A percentile compares a stretch with the other conserved stretches of the same genome.
Conservation (phyloP, 2,888 invertebrate genomes). For the Phyllotreta cruciferae region DNA sequence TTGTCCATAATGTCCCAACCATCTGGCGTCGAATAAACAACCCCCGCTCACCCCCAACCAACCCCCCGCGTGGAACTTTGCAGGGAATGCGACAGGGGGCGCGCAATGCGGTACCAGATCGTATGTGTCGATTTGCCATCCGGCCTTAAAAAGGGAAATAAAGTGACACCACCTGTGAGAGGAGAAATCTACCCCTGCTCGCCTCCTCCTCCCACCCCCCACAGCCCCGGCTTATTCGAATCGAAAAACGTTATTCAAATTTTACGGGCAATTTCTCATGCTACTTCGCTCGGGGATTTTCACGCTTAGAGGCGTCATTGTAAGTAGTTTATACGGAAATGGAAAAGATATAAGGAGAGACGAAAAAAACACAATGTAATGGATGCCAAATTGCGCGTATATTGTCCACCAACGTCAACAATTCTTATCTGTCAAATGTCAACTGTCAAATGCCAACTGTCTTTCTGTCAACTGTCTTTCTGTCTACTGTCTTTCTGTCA, state of each 20-base stretch:
- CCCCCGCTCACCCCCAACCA: too few relatives aligned
- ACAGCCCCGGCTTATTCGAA: conserved; percentile 14
- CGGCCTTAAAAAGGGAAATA: conserved; percentile 31
- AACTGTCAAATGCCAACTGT: too few relatives aligned
- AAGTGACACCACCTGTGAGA: conserved; percentile 37
- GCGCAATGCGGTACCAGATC: conserved; percentile 29
- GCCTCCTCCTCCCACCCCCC: not conserved
- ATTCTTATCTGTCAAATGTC: too few relatives aligned
- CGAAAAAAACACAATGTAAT: too few relatives aligned
- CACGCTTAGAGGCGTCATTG: conserved; percentile 17
- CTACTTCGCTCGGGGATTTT: conserved; percentile 8
- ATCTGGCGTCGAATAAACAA: too few relatives aligned
- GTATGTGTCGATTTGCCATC: conserved; percentile 48
- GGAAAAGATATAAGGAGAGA: too few relatives aligned
- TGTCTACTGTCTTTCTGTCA: too few relatives aligned
- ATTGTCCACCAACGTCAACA: too few relatives aligned
- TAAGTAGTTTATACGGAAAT: not conserved
- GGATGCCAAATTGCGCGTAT: too few relatives aligned
- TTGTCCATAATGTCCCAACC: too few relatives aligned
- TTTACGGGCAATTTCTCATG: conserved; percentile 33
- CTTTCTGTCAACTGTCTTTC: too few relatives aligned
- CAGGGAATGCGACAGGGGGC: conserved; percentile 37
- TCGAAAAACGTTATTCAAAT: conserved; percentile 34
- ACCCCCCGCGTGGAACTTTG: not conserved
- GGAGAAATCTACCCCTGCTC: not conserved